Evolutionary conservation across 2,797 vertebrate species (phyloP), one percentile per base, ranked within the genome.

Genomic region (Holocentrus rufus): DNA sequence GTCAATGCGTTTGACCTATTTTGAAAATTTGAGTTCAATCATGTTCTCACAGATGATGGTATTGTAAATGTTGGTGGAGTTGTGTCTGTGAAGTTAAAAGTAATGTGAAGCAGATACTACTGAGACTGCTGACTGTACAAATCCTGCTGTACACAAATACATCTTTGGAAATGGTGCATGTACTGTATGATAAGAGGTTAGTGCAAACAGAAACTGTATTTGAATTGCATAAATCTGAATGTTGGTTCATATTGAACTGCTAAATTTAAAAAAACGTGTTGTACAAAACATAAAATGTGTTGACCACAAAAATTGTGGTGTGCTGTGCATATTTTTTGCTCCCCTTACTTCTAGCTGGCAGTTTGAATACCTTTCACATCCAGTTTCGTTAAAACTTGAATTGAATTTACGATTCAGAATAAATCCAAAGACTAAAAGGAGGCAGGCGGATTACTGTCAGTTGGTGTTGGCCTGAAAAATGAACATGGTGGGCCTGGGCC

Each of bases 241-340:
- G 23, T 55, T 27, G 13, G 18, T 22, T 77, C 39, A 31, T 50
- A 62, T 4, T 75, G 13, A 76, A 22, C 4, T 23, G 53, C 23
- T 9, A 5, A 52, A 56, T 50, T 65, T 22, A 57, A 81, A 50
- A 53, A 23, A 9, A 36, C 7, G 7, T 36, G 5, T 52, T 52
- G 50, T 23, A 53, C 22, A 13, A 10, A 11, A 27, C 4, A 27
- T 4, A 27, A 2, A 27, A 27, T 4, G 25, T 27, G 25, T 27
- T 23, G 0, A 59, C 53, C 15, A 15, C 17, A 63, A 39, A 8
- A 15, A 27, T 3, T 42, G 25, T n/a, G n/a, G n/a, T n/a, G n/a
- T n/a, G n/a, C 31, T 15, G 18, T 56, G 25, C 11, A 56, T 11
- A 23, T 17, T 31, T 17, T 18, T 13, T 17, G 15, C 23, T 30